phyloP scores from a whole-genome alignment of 35 echinoderm and acorn worm genomes.

The Hemicentrotus pulcherrimus region DNA sequence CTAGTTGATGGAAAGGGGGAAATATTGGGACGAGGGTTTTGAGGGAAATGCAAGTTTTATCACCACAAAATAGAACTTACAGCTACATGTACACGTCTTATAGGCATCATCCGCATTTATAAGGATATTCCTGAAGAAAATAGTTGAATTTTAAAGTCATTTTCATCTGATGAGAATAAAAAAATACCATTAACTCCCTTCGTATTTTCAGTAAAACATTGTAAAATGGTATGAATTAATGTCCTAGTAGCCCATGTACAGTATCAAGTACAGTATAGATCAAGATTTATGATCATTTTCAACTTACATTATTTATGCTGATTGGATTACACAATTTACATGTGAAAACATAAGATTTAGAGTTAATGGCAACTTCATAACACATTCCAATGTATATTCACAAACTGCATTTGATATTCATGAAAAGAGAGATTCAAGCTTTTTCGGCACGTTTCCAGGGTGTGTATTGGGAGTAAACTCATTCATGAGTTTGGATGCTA shows the following conservation, averaged over 20 bases:
- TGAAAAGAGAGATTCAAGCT: background rate
- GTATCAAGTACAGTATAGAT: background rate
- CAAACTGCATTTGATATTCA: background rate
- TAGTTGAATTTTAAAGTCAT: too few relatives aligned
- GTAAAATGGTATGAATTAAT: background rate
- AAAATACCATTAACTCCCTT: background rate
- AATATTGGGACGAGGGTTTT: background rate
- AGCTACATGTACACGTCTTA: background rate
- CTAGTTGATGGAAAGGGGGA: background rate
- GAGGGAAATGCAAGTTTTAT: background rate
- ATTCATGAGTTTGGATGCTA: background rate
- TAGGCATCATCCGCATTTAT: too few relatives aligned
- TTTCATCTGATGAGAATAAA: too few relatives aligned
- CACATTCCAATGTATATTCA: background rate
- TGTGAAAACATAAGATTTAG: too few relatives aligned
- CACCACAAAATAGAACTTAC: background rate
- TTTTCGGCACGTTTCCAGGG: background rate
- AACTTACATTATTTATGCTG: background rate
- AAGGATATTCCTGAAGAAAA: too few relatives aligned
- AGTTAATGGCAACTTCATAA: background rate
- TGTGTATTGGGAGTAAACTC: background rate
- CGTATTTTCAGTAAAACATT: background rate
- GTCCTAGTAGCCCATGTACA: background rate
- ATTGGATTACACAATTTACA: too few relatives aligned
- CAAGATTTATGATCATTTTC: background rate